phyloP scores from a whole-genome alignment of 2,113 vertebrate genomes.

The Python bivittatus region DNA sequence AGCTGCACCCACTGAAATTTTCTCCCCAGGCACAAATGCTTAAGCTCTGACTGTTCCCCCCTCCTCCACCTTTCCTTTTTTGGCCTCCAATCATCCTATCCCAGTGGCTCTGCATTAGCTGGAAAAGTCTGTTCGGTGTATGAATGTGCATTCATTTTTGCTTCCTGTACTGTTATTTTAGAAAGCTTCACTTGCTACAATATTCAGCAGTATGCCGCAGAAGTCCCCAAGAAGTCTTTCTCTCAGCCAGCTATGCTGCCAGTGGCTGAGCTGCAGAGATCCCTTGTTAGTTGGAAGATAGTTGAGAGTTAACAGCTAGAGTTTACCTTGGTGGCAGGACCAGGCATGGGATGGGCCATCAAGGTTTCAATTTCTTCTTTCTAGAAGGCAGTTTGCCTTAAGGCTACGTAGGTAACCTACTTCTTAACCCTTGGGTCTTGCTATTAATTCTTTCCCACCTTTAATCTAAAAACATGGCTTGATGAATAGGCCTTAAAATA shows the following conservation, averaged over 20 bases:
- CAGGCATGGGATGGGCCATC: background rate
- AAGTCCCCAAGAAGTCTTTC: background rate
- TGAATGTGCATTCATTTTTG: background rate
- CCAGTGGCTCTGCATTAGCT: background rate
- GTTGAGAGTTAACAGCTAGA: background rate
- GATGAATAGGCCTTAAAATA: background rate
- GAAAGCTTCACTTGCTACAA: background rate
- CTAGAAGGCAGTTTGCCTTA: background rate
- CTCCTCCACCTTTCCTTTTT: background rate
- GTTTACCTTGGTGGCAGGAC: background rate
- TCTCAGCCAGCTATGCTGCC: background rate
- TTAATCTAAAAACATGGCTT: too few relatives aligned
- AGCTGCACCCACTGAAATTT: background rate
- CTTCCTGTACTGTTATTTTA: background rate
- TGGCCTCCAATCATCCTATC: background rate
- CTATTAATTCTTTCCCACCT: background rate
- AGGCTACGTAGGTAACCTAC: background rate
- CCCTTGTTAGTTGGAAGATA: background rate
- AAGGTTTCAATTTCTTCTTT: background rate
- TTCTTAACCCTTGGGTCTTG: background rate
- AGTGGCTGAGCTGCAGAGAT: background rate
- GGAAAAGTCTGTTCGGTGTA: background rate
- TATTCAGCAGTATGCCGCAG: background rate
- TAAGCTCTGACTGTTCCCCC: background rate
- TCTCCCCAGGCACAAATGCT: background rate